phyloP scores from a whole-genome alignment of 2,797 vertebrate species.

The Podargus strigoides region DNA sequence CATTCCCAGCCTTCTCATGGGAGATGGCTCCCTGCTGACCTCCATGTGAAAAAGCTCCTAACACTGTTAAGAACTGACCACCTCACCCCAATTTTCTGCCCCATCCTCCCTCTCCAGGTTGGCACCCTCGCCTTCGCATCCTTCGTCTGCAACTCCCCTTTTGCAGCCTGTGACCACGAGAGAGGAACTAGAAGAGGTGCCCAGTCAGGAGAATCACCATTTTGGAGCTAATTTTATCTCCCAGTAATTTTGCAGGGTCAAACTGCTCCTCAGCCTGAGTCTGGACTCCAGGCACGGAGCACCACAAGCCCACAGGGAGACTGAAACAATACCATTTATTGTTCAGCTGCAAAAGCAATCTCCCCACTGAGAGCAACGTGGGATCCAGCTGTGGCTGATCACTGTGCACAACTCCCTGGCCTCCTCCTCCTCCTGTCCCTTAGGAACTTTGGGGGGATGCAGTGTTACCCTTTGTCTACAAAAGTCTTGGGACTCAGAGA shows the following conservation, averaged over 20 bases:
- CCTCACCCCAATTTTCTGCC: neutral
- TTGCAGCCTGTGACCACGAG: neutral
- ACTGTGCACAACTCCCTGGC: neutral
- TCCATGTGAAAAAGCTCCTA: neutral
- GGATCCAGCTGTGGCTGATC: neutral
- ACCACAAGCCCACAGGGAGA: neutral
- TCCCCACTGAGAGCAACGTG: rapidly evolving
- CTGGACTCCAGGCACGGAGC: neutral
- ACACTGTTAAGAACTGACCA: neutral
- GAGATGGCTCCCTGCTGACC: neutral
- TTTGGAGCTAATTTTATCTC: neutral
- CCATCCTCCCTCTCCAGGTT: neutral
- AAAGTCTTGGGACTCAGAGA: too few species aligned
- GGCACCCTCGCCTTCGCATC: neutral
- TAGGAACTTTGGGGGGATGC: rapidly evolving
- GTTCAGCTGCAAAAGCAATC: neutral
- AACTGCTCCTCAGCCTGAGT: neutral
- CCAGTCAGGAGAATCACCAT: neutral
- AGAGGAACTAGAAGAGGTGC: neutral
- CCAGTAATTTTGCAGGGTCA: neutral
- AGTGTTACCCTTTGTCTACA: neutral
- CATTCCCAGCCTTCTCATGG: neutral
- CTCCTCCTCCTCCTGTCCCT: neutral
- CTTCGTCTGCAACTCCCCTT: neutral
- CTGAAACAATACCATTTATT: neutral